Evolutionary conservation across 1,140 invertebrate genomes (phyloP).

Genomic region (Bombus fervidus): DNA sequence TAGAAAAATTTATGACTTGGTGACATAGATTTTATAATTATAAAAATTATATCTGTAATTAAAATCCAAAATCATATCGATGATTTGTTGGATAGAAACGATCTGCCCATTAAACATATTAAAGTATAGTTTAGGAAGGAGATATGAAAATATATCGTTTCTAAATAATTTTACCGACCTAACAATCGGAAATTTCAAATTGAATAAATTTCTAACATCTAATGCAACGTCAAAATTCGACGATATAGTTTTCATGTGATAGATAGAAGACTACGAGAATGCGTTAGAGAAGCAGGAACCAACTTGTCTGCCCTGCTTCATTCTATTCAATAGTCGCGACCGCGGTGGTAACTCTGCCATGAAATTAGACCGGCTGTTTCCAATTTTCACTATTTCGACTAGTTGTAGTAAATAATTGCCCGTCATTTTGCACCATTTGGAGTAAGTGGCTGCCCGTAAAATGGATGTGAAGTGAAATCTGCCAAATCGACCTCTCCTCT

Average conservation of each 20-base stretch:
- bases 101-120: too few relatives aligned
- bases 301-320: conserved; percentile 34
- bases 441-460: conserved; percentile 70
- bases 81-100: too few relatives aligned
- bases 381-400: conserved; percentile 75
- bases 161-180: neutral
- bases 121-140: too few relatives aligned
- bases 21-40: too few relatives aligned
- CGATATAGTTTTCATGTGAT: neutral
- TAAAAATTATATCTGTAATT: too few relatives aligned
- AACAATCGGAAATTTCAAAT: neutral
- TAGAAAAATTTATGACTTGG: too few relatives aligned
- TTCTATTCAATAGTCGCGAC: conserved; percentile 53
- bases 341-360: conserved; percentile 69
- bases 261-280: neutral
- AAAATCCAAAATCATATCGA: too few relatives aligned
- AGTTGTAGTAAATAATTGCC: conserved; percentile 74
- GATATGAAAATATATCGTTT: too few relatives aligned
- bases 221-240: neutral
- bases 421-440: conserved; percentile 74
- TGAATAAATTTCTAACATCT: neutral
- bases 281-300: conserved; percentile 17
- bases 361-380: conserved; percentile 76
- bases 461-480: conserved; percentile 61
- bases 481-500: conserved; percentile 55